A percentile compares a stretch with the other conserved stretches of the same genome.
Evolutionary conservation across 23 tunicate genomes (phyloP).

Genomic region (Aplidium turbinatum): DNA sequence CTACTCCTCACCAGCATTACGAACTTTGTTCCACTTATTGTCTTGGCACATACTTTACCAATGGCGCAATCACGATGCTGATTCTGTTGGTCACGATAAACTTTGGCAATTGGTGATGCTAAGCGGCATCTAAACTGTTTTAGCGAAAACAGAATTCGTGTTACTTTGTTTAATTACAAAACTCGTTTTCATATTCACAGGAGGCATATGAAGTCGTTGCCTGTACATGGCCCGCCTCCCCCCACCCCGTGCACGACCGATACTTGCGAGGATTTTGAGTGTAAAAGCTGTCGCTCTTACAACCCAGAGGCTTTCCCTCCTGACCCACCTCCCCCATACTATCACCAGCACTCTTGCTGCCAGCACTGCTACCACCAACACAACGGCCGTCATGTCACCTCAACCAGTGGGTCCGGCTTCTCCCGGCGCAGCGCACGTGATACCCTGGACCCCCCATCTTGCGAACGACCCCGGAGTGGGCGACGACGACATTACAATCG

Average conservation of each 20-base stretch:
- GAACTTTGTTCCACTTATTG: too few relatives aligned
- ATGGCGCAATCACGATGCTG: too few relatives aligned
- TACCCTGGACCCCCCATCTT: constrained; percentile 34
- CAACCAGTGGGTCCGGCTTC: constrained; percentile 40
- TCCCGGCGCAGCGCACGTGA: constrained; percentile 23
- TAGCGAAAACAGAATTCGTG: background rate
- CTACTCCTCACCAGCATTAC: too few relatives aligned
- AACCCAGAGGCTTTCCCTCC: constrained; percentile 40
- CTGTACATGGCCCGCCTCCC: constrained; percentile 34
- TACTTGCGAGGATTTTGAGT: constrained; percentile 56
- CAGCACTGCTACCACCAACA: constrained; percentile 49
- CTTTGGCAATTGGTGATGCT: too few relatives aligned
- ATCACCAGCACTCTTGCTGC: constrained; percentile 48
- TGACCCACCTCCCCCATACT: constrained; percentile 70
- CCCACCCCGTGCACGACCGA: constrained; percentile 74
- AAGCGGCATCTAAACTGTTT: too few relatives aligned
- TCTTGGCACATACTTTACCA: too few relatives aligned
- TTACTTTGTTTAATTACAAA: background rate
- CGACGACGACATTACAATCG: constrained; percentile 16
- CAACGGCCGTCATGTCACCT: constrained; percentile 26
- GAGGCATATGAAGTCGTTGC: background rate
- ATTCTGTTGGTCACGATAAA: too few relatives aligned
- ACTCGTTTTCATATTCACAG: background rate
- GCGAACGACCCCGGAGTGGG: constrained; percentile 3
- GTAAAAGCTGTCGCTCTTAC: background rate